phyloP scores from a whole-genome alignment of 2,113 vertebrate species.

The Pogonocichla stellata region DNA sequence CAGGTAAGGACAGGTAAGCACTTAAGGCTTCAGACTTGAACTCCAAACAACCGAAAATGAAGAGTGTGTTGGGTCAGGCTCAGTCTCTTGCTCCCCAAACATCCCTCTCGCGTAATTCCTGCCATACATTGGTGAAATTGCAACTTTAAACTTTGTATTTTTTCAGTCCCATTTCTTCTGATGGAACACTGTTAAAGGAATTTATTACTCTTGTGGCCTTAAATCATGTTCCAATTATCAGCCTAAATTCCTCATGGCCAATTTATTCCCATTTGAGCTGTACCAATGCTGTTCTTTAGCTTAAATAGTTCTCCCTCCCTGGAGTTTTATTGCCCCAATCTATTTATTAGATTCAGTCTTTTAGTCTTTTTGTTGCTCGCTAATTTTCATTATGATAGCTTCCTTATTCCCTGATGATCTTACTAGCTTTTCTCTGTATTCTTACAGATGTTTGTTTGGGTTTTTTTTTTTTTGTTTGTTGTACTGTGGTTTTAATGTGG shows the following conservation, averaged over 20 bases:
- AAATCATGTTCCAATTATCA: slow-evolving; percentile 29
- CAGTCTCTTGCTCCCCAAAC: neutral
- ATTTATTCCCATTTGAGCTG: slow-evolving; percentile 16
- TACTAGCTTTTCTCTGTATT: neutral
- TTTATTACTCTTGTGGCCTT: neutral
- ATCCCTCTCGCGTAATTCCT: neutral
- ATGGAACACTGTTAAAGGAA: neutral
- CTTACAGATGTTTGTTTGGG: neutral
- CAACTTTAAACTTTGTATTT: neutral
- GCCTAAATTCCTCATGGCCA: neutral
- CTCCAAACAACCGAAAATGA: neutral
- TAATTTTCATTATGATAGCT: neutral
- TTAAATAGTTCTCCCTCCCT: slow-evolving; percentile 5
- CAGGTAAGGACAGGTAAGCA: neutral
- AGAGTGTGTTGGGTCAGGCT: neutral
- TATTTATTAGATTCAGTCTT: neutral
- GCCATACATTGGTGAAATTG: neutral
- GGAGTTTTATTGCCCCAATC: neutral
- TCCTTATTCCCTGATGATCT: neutral
- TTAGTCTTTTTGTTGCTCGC: neutral
- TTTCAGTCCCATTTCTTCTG: neutral
- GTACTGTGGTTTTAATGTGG: no score
- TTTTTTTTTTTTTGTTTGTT: no score
- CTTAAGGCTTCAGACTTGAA: neutral
- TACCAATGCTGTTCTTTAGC: neutral